These are phyloP conservation scores for Andricus quercusramuli DNA, from an alignment of 2,888 invertebrate species.

Conservation along the genomic window DNA sequence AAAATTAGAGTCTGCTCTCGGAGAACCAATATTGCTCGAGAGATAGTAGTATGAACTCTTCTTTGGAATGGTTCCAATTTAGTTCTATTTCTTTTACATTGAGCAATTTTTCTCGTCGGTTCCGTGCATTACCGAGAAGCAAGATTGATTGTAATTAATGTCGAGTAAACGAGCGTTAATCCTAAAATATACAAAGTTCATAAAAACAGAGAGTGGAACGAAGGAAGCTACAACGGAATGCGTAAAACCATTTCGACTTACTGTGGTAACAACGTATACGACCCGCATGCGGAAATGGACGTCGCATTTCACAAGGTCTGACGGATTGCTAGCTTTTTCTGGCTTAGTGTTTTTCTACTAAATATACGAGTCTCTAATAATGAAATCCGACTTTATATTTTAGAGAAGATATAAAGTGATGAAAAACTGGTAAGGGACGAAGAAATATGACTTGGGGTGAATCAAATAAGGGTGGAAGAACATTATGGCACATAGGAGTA, in stretches of 20 bases:
- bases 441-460: conserved; percentile 26
- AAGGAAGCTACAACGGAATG: conserved; percentile 28
- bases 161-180: conserved; percentile 33
- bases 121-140: conserved; percentile 8
- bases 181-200: conserved; percentile 28
- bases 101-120: conserved; percentile 9
- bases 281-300: conserved; percentile 37
- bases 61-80: conserved; percentile 22
- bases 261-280: conserved; percentile 18
- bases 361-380: conserved; percentile 35
- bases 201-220: conserved; percentile 6
- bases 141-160: conserved; percentile 41
- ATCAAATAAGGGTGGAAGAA: conserved; percentile 10
- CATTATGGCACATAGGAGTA: conserved; percentile 5
- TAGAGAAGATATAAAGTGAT: conserved; percentile 15
- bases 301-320: conserved; percentile 24
- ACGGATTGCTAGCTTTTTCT: conserved; percentile 36
- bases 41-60: not conserved
- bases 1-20: not conserved
- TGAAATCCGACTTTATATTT: conserved; percentile 32
- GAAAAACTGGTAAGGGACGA: conserved; percentile 11
- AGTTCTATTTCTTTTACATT: not conserved
- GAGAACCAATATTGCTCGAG: not conserved
- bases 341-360: conserved; percentile 11
- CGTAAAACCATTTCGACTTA: conserved; percentile 32